Evolutionary conservation across 2,797 vertebrate genomes (phyloP).

Genomic region (Hydrocynus forskahlii): DNA sequence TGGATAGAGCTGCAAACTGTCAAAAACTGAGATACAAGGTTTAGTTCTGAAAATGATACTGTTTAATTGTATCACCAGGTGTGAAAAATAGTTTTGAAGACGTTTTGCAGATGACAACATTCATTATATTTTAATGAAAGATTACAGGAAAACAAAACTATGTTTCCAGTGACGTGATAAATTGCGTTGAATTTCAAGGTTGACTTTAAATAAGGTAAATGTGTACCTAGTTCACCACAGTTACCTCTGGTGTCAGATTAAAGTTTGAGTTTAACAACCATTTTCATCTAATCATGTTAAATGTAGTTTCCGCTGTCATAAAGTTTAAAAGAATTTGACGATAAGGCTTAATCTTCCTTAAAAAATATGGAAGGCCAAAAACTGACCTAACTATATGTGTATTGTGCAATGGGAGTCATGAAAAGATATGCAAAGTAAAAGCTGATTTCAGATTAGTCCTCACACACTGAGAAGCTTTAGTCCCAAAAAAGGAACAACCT

Average conservation of each 20-base stretch:
- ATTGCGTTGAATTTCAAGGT: too few relatives aligned
- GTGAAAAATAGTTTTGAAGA: too few relatives aligned
- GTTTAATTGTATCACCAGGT: too few relatives aligned
- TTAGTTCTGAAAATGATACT: too few relatives aligned
- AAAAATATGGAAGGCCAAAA: not conserved
- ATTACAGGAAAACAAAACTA: too few relatives aligned
- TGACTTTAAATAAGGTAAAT: too few relatives aligned
- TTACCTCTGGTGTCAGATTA: not conserved
- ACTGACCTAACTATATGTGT: not conserved
- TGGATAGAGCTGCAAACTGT: too few relatives aligned
- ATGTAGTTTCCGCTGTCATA: slow-evolving; percentile 16
- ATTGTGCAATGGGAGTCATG: not conserved
- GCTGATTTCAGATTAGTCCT: slow-evolving; percentile 25
- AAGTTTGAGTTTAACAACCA: not conserved
- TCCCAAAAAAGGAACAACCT: slow-evolving; percentile 6
- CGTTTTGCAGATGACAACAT: too few relatives aligned
- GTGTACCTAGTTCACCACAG: not conserved
- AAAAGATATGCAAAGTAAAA: slow-evolving; percentile 2
- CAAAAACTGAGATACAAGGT: too few relatives aligned
- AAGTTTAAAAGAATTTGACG: not conserved
- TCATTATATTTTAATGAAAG: too few relatives aligned
- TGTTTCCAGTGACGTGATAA: too few relatives aligned
- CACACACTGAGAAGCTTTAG: not conserved
- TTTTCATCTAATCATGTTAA: not conserved
- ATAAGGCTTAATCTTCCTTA: not conserved